phyloP scores from a whole-genome alignment of 2,113 vertebrate genomes.

The Falco punctatus region DNA sequence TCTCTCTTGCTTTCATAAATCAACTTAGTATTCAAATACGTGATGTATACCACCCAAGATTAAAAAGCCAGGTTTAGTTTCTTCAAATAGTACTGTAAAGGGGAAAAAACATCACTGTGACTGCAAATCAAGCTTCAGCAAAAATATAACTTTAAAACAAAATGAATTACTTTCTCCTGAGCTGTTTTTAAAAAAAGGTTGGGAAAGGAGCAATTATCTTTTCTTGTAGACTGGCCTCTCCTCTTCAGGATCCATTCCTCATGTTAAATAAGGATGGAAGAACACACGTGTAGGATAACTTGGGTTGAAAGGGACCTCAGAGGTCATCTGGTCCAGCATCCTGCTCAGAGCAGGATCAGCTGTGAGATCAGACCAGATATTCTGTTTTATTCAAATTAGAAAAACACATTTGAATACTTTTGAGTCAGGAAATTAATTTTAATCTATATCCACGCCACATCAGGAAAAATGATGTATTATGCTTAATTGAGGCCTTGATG shows the following conservation, averaged over 20 bases:
- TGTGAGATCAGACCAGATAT: background rate
- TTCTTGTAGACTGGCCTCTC: background rate
- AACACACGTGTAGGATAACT: background rate
- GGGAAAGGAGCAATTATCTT: background rate
- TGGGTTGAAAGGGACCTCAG: background rate
- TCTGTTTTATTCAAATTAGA: background rate
- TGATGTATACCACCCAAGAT: background rate
- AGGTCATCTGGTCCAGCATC: background rate
- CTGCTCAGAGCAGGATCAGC: background rate
- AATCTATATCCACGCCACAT: background rate
- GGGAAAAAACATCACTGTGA: background rate
- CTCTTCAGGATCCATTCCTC: background rate
- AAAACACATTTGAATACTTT: background rate
- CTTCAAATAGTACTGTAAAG: background rate
- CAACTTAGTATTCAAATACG: background rate
- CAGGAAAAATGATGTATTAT: background rate
- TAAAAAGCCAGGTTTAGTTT: background rate
- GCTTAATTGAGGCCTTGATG: accelerated
- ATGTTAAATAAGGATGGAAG: background rate
- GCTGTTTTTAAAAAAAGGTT: background rate
- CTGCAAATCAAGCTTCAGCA: background rate
- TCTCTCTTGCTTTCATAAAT: background rate
- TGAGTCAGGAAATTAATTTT: background rate
- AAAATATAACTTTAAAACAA: background rate
- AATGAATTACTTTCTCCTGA: background rate